Evolutionary conservation across 1,140 invertebrate species (phyloP), one percentile per base, ranked within the genome.

Genomic region (Papilio xuthus): DNA sequence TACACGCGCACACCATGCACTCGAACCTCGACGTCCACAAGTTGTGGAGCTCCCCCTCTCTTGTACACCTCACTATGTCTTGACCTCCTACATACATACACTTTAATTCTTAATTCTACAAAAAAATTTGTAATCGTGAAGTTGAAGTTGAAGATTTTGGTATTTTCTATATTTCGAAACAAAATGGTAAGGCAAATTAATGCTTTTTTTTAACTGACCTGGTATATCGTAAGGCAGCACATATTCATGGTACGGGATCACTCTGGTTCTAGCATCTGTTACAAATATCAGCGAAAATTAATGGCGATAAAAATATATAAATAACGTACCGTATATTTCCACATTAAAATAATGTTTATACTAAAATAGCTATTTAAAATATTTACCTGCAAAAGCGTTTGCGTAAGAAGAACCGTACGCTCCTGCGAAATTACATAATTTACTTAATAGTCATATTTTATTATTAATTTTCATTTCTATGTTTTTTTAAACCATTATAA

Each of bases 1-100:
- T 32, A 73, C 90, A 92, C 4, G 84, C 80, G 77, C 90, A 92
- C 1, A 90, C 83, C 23, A 90, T 18, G 72, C 90, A 92, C 23
- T 82, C 78, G 26, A 78, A 71, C 8, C 50, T 69, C 9, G 63
- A n/a, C 7, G 67, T 53, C 78, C 78, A 81, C 37, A 86, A 44
- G 42, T 83, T 77, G 56, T 85, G 81, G 1, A 90, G 53, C 53
- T 88, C 86, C 42, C 84, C 83, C 74, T 81, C 81, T 42, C 72
- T 72, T 9, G 74, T 71, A 63, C 86, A 89, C 18, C 47, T 44
- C 4, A 86, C 75, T 28, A 77, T 28, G 44, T 79, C 78, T 80
- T 85, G 75, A 1, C 77, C 79, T 13, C 85, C 88, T 89, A 72
- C 12, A 84, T 83, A 69, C 1, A 77, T 32, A 70, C 9, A 28